Base-by-base conservation (phyloP, 2,888 invertebrate species). In the Endotricha flammealis region DNA sequence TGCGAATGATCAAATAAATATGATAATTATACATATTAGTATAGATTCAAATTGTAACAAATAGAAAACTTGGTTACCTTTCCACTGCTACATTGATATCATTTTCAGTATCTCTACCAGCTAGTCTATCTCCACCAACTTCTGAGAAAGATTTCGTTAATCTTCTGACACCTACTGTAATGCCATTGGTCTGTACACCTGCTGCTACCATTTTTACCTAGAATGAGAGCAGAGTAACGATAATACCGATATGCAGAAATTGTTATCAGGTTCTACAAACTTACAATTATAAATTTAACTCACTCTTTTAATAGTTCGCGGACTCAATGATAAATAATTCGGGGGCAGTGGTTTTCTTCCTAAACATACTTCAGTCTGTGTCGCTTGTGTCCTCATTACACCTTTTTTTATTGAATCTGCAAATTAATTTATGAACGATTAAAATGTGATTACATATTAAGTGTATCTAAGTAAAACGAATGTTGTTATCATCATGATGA, bases 341-440 rank as follows among this genome's bases (percentile, higher is more conserved):
- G 93, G 91, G n/a, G 92, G 90, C 32, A 89, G 69, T n/a, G 90
- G 91, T 76, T 91, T 92, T 55, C 91, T 88, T 53, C 91, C 91
- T 61, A 92, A 79, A 63, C 91, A 90, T 14, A 91, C 89, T 85
- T 96, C 96, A 3, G 92, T 96, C 80, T 97, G 96, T 3, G 96
- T 97, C 9, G 96, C 96, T 80, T 96, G 96, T 0, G 96, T 96
- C 73, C 95, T 93, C 96, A 96, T 96, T 0, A 93, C 92, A 22
- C 92, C 91, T 60, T 94, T 90, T 66, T 95, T 95, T 44, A 93
- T 86, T 71, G 94, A 93, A 78, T 95, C 95, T 90, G 88, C 44
- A 78, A 89, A n/a, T n/a, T n/a, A n/a, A n/a, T n/a, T n/a, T n/a
- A n/a, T n/a, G n/a, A n/a, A n/a, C n/a, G n/a, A n/a, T n/a, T n/a